Base-by-base conservation (phyloP, 2,113 vertebrate species). In the Proteles cristata region DNA sequence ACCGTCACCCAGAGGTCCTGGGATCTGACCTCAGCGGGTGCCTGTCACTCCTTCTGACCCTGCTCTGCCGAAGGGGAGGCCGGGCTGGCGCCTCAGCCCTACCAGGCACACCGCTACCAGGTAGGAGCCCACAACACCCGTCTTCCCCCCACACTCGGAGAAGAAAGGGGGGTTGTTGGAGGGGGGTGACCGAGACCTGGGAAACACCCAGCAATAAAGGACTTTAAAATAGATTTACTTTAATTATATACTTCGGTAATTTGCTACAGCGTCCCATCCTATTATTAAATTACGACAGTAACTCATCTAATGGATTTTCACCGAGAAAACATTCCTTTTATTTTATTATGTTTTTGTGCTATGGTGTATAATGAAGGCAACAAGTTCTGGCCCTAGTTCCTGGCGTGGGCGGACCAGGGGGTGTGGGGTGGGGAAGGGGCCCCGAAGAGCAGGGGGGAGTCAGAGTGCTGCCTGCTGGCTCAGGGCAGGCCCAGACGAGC, bases 241-340 rank as follows among this genome's bases (percentile, higher is more conserved):
- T 98, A 98, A 98, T 98, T 98, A 98, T 71, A 98, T 90, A 98
- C 90, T 97, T 98, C 6, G 92, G 96, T 98, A 98, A 98, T 98
- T 98, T 98, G 98, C 98, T 97, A 95, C 95, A 16, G 9, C 11
- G 91, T 97, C 94, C 96, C 50, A 26, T 97, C 94, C 95, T 94
- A 97, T 98, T 98, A 98, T 97, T 98, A 98, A 98, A 98, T 98
- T 81, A 98, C 48, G 26, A 88, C 98, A 93, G 88, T 98, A 99
- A 98, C 97, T 98, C 98, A 97, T 98, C 95, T 97, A 96, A 98
- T 71, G 90, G 97, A 85, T 82, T 92, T 55, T 53, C 16, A 0
- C 96, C 14, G 94, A 76, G 97, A 97, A 98, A 98, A 96, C 97
- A 97, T 94, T 91, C 87, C n/a, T 96, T 48, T 83, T 96, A 94